These are phyloP conservation scores for Drosophila anomelani DNA, from an alignment of 2,888 invertebrate genomes.

Conservation along the genomic window DNA sequence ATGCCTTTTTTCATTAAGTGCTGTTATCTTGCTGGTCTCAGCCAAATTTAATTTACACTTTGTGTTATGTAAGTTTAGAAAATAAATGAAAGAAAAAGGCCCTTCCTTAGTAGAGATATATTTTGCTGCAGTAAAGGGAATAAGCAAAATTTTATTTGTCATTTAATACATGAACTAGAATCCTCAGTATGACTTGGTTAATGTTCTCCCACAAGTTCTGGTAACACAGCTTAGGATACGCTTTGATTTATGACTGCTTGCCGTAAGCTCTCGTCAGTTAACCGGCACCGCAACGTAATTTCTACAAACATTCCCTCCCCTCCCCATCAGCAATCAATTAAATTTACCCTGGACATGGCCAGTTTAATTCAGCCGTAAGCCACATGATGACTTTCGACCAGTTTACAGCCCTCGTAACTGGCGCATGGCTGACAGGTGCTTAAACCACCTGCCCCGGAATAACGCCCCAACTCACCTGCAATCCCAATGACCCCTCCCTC, in stretches of 20 bases:
- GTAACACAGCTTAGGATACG: neutral
- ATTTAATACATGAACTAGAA: neutral
- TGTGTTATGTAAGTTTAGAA: neutral
- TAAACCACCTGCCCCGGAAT: conserved; percentile 15
- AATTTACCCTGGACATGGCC: conserved; percentile 12
- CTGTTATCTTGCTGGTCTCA: neutral
- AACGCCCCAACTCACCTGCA: neutral
- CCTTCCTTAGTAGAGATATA: neutral
- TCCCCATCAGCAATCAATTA: conserved; percentile 18
- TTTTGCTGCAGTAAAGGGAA: neutral
- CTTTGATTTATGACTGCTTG: conserved; percentile 1
- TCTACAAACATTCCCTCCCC: conserved; percentile 3
- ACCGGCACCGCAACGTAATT: conserved; percentile 12
- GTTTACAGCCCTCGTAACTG: conserved; percentile 8
- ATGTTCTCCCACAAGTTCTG: neutral
- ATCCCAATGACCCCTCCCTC: conserved; percentile 9
- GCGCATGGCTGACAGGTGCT: conserved; percentile 26
- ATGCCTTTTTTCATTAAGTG: conserved; percentile 9
- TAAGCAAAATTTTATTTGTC: neutral
- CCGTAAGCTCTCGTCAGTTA: neutral
- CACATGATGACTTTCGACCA: conserved; percentile 29
- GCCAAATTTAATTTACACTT: neutral
- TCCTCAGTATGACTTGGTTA: neutral
- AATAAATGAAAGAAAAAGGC: neutral
- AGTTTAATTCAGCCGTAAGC: conserved; percentile 23